Evolutionary conservation across 2,888 invertebrate species (phyloP).

Genomic region (Dione juno): DNA sequence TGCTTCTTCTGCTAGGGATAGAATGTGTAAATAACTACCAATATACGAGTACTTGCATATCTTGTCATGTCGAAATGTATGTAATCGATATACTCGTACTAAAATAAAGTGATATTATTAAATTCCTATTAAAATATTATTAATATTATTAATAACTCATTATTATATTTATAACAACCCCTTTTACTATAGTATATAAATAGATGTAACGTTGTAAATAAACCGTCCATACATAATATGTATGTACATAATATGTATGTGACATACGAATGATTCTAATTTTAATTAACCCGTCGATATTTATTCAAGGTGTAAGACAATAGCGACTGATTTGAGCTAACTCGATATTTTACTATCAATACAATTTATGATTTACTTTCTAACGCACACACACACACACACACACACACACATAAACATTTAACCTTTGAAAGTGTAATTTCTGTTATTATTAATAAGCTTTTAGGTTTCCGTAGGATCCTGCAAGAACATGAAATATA

Average conservation of each 20-base stretch:
- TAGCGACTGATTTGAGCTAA: constrained; percentile 2
- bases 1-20: too few relatives aligned
- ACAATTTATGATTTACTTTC: background rate
- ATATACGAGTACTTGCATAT: too few relatives aligned
- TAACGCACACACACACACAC: background rate
- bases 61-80: too few relatives aligned
- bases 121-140: too few relatives aligned
- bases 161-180: background rate
- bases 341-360: background rate
- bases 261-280: background rate
- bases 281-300: constrained; percentile 9
- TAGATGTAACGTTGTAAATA: background rate
- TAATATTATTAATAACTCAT: too few relatives aligned
- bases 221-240: background rate
- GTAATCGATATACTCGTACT: too few relatives aligned
- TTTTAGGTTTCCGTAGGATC: background rate
- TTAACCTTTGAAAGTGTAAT: background rate
- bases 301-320: background rate
- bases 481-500: too few relatives aligned
- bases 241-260: background rate
- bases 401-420: background rate
- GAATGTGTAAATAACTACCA: too few relatives aligned
- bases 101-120: too few relatives aligned
- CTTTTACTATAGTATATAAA: background rate
- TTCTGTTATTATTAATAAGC: background rate